Evolutionary conservation across 2,888 invertebrate genomes (phyloP), one percentile per base, ranked within the genome.

Genomic region (Thera britannica): DNA sequence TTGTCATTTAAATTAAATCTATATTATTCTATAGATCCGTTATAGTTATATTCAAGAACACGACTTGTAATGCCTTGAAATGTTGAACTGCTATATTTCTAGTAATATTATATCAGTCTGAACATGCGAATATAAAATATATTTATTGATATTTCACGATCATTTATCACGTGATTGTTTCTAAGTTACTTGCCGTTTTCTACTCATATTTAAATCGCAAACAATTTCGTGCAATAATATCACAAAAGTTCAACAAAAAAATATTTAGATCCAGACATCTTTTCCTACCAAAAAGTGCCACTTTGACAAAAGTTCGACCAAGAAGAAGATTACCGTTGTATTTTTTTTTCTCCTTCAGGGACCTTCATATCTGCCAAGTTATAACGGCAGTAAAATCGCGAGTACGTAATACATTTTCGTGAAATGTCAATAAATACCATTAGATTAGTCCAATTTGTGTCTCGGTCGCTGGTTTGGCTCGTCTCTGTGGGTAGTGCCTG

Each of bases 401-500:
- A 51, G 3, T 12, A n/a, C 7, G 51, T 12, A 5, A 23, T 51
- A 51, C 23, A 5, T 51, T 5, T 49, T 12, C 5, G 23, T 51
- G 51, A 23, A 51, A 23, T 12, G 6, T 51, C 51, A 51, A 51
- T 51, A 49, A 6, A 49, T 49, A 35, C 35, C 6, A 38, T 3
- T 58, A 58, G 58, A 58, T 48, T 59, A 59, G 44, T 55, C 41
- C 36, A 62, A 55, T 48, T 36, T 34, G 34, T 55, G 44, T 56
- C 12, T 55, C 55, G 34, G 41, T 61, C 59, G 46, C 38, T 62
- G 44, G 57, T 63, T n/a, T 57, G 54, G 3, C 54, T 54, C 54
- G 46, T 36, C 12, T 54, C 60, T 34, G 55, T 46, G n/a, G 44
- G 11, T 58, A 34, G 52, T 48, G 46, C 38, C 60, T 61, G 61